Conservation (phyloP, 1,140 invertebrate species). For the Drosophila funebris region DNA sequence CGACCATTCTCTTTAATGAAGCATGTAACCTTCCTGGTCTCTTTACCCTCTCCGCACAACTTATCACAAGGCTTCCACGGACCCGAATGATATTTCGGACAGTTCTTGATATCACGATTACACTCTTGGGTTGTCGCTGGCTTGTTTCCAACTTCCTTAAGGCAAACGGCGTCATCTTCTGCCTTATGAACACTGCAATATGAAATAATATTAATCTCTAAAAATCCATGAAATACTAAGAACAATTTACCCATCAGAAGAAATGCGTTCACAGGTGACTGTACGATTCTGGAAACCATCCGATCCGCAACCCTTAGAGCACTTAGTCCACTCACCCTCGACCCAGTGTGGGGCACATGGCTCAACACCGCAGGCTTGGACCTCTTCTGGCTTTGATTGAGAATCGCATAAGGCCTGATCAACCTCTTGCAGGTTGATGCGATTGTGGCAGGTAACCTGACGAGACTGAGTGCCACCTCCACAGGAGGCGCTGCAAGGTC, state of each 20-base stretch:
- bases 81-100: conserved; percentile 92
- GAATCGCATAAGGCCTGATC: conserved; percentile 91
- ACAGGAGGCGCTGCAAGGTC: conserved; percentile 91
- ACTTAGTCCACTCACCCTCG: conserved; percentile 91
- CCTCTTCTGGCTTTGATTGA: conserved; percentile 87
- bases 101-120: conserved; percentile 88
- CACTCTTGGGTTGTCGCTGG: conserved; percentile 89
- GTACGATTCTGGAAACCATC: conserved; percentile 89
- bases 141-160: conserved; percentile 87
- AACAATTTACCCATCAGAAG: conserved; percentile 85
- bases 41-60: conserved; percentile 93
- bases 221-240: fast-evolving
- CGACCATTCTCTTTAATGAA: conserved; percentile 89
- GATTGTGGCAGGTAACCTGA: conserved; percentile 89
- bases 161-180: conserved; percentile 89
- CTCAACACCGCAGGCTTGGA: conserved; percentile 89
- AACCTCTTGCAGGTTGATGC: conserved; percentile 88
- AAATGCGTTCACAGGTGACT: conserved; percentile 89
- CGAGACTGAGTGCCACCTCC: conserved; percentile 94
- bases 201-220: no score
- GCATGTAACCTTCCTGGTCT: conserved; percentile 90
- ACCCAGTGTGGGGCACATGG: conserved; percentile 94
- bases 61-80: conserved; percentile 95
- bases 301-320: conserved; percentile 91
- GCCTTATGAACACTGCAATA: conserved; percentile 47